Evolutionary conservation across 2,113 vertebrate species (phyloP).

Genomic region (Colistium nudipinnis): DNA sequence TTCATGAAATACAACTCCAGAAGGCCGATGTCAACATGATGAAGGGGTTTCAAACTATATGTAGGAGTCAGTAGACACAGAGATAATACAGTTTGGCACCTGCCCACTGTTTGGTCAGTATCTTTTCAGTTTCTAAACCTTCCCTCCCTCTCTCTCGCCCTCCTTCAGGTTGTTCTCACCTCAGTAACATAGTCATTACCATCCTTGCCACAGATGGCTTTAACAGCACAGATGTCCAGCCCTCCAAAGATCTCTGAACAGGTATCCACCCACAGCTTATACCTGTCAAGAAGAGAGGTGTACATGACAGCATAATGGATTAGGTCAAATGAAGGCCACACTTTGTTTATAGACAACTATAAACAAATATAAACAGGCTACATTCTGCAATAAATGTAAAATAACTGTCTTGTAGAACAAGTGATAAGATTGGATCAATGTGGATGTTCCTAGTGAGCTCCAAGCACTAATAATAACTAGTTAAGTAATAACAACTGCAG

Average conservation of each 20-base stretch:
- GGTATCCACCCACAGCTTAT: conserved; percentile 95
- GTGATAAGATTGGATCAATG: not conserved
- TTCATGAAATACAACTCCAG: conserved; percentile 17
- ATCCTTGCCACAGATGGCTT: conserved; percentile 97
- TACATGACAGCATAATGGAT: not conserved
- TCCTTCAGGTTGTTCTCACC: conserved; percentile 77
- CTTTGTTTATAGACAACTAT: not conserved
- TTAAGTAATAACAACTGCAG: too few relatives aligned
- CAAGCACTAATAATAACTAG: too few relatives aligned
- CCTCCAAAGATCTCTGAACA: conserved; percentile 96
- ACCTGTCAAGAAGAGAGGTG: conserved; percentile 78
- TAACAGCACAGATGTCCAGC: conserved; percentile 96
- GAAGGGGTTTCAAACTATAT: conserved; percentile 17
- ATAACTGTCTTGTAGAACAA: too few relatives aligned
- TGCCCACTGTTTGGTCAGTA: not conserved
- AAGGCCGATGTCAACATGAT: conserved; percentile 1
- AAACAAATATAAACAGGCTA: not conserved
- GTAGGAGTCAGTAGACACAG: conserved; percentile 6
- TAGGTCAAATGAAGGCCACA: not conserved
- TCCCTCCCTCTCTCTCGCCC: not conserved
- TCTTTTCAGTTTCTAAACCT: not conserved
- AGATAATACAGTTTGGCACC: not conserved
- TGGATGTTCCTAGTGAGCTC: too few relatives aligned
- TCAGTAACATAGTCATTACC: conserved; percentile 98
- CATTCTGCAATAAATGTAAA: too few relatives aligned